phyloP scores from a whole-genome alignment of 2,797 vertebrate species.

The Xenentodon cancila region DNA sequence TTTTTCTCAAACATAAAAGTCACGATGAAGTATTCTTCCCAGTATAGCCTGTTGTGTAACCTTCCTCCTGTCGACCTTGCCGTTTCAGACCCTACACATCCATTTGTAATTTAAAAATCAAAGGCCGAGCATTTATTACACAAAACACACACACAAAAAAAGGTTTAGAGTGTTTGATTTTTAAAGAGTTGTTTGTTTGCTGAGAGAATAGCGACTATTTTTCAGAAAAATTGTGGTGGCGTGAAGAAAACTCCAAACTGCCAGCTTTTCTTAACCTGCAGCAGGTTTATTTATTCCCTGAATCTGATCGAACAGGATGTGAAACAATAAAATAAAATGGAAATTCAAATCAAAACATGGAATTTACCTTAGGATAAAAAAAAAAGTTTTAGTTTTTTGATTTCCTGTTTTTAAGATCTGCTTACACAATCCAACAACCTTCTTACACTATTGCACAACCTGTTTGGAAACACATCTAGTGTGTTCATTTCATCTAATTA shows the following conservation, averaged over 20 bases:
- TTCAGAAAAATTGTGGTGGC: neutral
- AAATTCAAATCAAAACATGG: neutral
- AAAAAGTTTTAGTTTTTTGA: neutral
- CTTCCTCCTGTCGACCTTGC: neutral
- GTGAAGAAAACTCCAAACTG: neutral
- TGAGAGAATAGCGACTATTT: too few relatives aligned
- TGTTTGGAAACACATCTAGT: neutral
- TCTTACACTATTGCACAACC: neutral
- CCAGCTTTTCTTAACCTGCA: too few relatives aligned
- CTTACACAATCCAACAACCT: too few relatives aligned
- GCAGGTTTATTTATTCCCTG: neutral
- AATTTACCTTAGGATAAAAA: neutral
- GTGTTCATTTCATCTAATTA: neutral
- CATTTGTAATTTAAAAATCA: too few relatives aligned
- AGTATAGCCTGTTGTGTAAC: too few relatives aligned
- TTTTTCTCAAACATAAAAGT: neutral
- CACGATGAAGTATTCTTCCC: neutral
- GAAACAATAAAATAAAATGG: neutral
- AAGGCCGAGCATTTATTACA: too few relatives aligned
- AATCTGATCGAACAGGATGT: too few relatives aligned
- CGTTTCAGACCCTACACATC: too few relatives aligned
- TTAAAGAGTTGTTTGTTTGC: too few relatives aligned
- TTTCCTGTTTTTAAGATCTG: too few relatives aligned
- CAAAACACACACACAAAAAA: too few relatives aligned
- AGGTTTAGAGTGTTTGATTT: too few relatives aligned